A percentile compares a stretch with the other conserved stretches of the same genome.
These are phyloP conservation scores for Murina feae DNA, from an alignment of 2,113 vertebrate species.

Conservation along the genomic window DNA sequence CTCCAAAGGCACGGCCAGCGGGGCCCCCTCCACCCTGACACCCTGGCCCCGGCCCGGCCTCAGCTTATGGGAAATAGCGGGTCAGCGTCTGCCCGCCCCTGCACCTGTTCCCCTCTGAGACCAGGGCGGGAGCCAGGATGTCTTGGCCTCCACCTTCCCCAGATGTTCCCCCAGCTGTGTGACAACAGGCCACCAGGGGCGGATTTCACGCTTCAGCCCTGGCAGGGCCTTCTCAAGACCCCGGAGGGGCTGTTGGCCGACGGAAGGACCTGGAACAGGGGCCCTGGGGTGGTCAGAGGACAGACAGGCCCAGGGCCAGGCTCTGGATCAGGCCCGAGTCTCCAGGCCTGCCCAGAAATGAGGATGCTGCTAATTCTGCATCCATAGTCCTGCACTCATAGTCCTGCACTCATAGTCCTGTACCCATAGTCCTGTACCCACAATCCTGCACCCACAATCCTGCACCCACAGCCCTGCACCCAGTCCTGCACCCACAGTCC, in stretches of 20 bases:
- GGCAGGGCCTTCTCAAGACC: not conserved
- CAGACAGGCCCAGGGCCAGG: not conserved
- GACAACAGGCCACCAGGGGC: not conserved
- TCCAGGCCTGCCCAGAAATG: not conserved
- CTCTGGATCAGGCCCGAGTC: not conserved
- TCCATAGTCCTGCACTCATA: no score
- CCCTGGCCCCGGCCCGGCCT: not conserved
- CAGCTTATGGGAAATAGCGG: not conserved
- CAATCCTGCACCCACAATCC: no score
- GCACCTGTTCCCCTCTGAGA: slow-evolving; percentile 9
- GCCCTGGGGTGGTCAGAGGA: not conserved
- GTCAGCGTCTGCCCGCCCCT: not conserved
- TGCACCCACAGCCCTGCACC: no score
- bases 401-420: no score
- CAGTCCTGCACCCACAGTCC: no score
- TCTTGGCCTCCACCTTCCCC: not conserved
- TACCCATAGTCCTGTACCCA: no score
- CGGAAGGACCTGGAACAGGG: not conserved
- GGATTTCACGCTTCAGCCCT: not conserved
- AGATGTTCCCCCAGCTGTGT: slow-evolving; percentile 36
- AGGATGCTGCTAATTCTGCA: not conserved
- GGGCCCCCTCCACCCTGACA: not conserved
- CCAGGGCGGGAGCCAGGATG: not conserved
- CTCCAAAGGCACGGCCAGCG: not conserved
- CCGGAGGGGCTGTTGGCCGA: not conserved